These are phyloP conservation scores for Nezara viridula DNA, from an alignment of 2,888 invertebrate species.

Conservation along the genomic window DNA sequence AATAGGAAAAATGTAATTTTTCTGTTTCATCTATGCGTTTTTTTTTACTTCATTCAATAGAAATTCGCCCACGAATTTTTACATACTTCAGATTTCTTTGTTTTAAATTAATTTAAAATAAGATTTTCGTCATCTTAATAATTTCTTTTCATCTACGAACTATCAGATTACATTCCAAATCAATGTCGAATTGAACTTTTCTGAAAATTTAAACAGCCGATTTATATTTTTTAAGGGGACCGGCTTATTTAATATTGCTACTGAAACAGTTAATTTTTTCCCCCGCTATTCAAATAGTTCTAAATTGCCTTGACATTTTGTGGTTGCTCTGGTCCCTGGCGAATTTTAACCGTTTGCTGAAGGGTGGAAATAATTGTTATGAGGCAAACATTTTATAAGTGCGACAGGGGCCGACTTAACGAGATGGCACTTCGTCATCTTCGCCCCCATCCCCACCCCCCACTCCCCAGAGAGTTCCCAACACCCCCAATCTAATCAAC, in stretches of 20 bases:
- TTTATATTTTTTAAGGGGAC: not conserved
- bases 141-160: no score
- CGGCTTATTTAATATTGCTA: not conserved
- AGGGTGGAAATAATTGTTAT: slow-evolving; percentile 37
- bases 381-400: slow-evolving; percentile 24
- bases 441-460: not conserved
- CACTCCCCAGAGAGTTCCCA: not conserved
- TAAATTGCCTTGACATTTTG: not conserved
- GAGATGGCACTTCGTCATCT: slow-evolving; percentile 23
- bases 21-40: no score
- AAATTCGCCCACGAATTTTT: no score
- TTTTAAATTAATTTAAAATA: no score
- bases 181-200: no score
- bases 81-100: no score
- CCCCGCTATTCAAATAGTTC: not conserved
- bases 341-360: not conserved
- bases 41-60: no score
- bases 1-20: no score
- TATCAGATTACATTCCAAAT: no score
- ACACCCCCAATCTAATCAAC: not conserved
- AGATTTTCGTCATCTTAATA: no score
- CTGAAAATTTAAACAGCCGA: no score
- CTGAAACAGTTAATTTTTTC: not conserved
- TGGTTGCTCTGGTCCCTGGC: not conserved
- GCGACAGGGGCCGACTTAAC: slow-evolving; percentile 7